Evolutionary conservation across 2,113 vertebrate species (phyloP).

Genomic region (Melanocharis versteri): DNA sequence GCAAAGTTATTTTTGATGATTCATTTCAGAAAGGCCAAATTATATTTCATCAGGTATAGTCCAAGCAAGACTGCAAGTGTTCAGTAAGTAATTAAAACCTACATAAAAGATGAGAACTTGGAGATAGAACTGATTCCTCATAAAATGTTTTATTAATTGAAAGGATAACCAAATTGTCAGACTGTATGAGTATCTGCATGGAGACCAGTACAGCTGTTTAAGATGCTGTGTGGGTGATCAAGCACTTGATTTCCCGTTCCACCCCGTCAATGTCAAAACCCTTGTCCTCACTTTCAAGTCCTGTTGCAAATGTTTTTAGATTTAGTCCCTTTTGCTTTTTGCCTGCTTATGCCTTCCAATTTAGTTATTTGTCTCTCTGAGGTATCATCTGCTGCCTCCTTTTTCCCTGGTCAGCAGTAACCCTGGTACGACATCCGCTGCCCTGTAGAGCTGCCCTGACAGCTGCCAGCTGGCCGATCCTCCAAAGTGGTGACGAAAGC

Average conservation of each 20-base stretch:
- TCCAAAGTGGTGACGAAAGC: neutral
- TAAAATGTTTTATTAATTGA: constrained; percentile 31
- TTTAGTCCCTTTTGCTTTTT: neutral
- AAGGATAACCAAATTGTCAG: neutral
- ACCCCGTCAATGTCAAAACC: neutral
- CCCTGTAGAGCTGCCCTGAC: neutral
- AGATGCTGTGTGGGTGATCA: neutral
- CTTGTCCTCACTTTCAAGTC: neutral
- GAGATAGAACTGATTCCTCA: neutral
- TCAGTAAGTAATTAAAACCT: constrained; percentile 33
- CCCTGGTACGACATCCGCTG: neutral
- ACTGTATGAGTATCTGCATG: neutral
- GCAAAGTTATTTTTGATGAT: neutral
- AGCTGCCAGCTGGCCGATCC: neutral
- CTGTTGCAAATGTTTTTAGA: neutral
- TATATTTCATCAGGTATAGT: neutral
- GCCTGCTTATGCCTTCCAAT: neutral
- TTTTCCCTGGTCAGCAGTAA: neutral
- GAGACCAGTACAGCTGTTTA: neutral
- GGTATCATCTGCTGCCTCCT: neutral
- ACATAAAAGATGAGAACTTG: neutral
- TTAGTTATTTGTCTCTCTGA: neutral
- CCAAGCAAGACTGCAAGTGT: neutral
- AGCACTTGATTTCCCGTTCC: neutral
- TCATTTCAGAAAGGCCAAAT: neutral